Conservation (phyloP, 2,113 vertebrate genomes). For the Acrocephalus arundinaceus region DNA sequence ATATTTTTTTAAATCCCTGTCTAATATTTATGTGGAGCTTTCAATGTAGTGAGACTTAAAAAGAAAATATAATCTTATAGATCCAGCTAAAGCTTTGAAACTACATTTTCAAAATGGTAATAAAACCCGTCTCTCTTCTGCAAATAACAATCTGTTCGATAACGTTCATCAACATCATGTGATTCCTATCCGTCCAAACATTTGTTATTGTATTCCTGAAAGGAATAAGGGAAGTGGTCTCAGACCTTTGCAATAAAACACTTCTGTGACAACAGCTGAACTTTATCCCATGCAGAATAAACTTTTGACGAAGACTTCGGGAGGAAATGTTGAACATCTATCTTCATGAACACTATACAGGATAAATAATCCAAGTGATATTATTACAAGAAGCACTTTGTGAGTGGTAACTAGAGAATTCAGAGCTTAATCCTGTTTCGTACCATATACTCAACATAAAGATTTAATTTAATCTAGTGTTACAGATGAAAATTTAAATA, state of each 20-base stretch:
- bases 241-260: constrained; percentile 24
- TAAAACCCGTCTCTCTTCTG: not conserved
- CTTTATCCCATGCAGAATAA: constrained; percentile 8
- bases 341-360: constrained; percentile 32
- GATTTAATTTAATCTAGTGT: constrained; percentile 52
- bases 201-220: not conserved
- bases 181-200: not conserved
- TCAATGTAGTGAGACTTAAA: not conserved
- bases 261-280: constrained; percentile 38
- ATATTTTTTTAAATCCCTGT: not conserved
- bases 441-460: constrained; percentile 44
- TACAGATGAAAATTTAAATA: constrained; percentile 51
- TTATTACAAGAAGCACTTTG: constrained; percentile 55
- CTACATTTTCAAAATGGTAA: not conserved
- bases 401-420: constrained; percentile 47
- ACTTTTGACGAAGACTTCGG: not conserved
- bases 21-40: not conserved
- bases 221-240: not conserved
- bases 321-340: constrained; percentile 31
- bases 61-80: not conserved
- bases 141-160: not conserved
- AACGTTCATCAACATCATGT: not conserved
- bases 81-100: not conserved
- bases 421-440: constrained; percentile 42
- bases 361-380: constrained; percentile 29